Conservation (phyloP, 1,140 invertebrate genomes). For the Argopecten irradians region DNA sequence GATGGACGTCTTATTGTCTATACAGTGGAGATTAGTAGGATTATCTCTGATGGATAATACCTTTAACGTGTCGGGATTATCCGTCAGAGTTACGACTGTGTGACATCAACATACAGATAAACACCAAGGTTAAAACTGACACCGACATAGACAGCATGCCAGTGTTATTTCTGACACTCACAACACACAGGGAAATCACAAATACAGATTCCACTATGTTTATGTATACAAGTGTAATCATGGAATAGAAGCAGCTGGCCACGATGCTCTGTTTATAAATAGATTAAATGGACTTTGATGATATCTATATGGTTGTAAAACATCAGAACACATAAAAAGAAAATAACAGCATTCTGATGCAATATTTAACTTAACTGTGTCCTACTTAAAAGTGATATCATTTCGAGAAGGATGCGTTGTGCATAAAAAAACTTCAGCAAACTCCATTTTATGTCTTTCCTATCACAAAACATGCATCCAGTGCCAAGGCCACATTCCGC, state of each 20-base stretch:
- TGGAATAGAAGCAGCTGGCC: neutral
- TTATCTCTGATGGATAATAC: neutral
- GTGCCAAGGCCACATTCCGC: neutral
- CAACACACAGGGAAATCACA: neutral
- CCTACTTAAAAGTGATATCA: neutral
- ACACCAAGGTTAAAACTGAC: neutral
- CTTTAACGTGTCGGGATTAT: neutral
- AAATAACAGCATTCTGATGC: neutral
- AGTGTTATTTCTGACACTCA: neutral
- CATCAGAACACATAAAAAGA: neutral
- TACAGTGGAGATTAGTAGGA: neutral
- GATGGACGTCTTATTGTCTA: neutral
- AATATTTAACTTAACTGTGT: neutral
- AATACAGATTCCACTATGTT: neutral
- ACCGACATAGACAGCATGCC: neutral
- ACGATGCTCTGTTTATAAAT: neutral
- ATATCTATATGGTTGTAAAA: neutral
- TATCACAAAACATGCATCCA: neutral
- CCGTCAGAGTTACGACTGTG: neutral
- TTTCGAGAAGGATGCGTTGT: neutral
- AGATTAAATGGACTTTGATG: neutral
- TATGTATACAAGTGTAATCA: neutral
- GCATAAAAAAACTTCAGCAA: neutral
- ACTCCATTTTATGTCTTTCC: neutral
- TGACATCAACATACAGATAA: too few relatives aligned